Evolutionary conservation across 2,797 vertebrate genomes (phyloP).

Genomic region (Lacerta agilis): DNA sequence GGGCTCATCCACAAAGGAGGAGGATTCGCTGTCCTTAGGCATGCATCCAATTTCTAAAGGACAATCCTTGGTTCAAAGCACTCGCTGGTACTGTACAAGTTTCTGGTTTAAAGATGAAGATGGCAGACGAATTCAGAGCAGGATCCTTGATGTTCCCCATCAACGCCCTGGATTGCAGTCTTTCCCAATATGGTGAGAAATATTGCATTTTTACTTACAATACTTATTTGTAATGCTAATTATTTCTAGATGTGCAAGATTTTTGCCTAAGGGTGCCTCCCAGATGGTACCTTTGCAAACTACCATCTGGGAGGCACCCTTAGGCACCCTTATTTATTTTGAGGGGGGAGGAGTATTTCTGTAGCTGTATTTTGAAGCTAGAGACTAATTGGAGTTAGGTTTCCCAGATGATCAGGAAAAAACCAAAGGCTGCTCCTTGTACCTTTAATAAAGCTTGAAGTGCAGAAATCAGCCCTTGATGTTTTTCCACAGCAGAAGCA

Average conservation of each 20-base stretch:
- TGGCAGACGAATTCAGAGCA: background rate
- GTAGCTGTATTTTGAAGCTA: background rate
- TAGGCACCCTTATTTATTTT: too few relatives aligned
- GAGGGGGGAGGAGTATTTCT: rapidly evolving
- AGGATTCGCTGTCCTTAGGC: background rate
- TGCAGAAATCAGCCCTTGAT: background rate
- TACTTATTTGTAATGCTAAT: background rate
- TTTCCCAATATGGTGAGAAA: background rate
- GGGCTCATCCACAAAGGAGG: background rate
- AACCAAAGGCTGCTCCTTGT: background rate
- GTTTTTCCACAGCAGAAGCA: background rate
- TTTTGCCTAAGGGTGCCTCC: too few relatives aligned
- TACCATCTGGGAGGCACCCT: too few relatives aligned
- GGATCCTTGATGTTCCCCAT: too few relatives aligned
- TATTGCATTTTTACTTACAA: background rate
- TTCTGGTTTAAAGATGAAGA: background rate
- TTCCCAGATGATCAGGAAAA: background rate
- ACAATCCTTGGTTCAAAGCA: background rate
- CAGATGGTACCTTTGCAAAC: too few relatives aligned
- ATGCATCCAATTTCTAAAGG: background rate
- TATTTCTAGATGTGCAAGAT: background rate
- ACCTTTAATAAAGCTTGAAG: background rate
- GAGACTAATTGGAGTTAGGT: background rate
- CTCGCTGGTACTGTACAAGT: too few relatives aligned
- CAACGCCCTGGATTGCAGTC: background rate